A percentile compares a stretch with the other conserved stretches of the same genome.
Conservation (phyloP, 2,113 vertebrate species). For the Eretmochelys imbricata region DNA sequence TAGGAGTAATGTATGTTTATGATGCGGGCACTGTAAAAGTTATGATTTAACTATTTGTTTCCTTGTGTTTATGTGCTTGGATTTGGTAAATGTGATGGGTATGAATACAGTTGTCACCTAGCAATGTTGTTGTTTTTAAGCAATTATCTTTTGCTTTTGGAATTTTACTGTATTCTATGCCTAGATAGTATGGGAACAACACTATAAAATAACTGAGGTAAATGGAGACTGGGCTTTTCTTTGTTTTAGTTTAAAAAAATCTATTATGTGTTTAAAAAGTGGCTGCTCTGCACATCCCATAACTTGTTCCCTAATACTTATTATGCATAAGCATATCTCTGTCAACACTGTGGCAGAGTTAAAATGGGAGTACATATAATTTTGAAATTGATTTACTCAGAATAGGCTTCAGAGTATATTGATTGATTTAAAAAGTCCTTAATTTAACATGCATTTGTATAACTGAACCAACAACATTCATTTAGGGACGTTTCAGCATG, state of each 20-base stretch:
- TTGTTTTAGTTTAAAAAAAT: neutral
- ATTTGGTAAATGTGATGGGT: neutral
- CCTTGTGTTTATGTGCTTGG: neutral
- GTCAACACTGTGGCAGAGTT: neutral
- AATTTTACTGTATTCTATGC: neutral
- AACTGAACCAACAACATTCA: neutral
- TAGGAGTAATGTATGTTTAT: neutral
- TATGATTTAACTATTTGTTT: neutral
- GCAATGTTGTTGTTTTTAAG: neutral
- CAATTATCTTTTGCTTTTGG: neutral
- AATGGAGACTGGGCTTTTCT: neutral
- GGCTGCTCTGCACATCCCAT: neutral
- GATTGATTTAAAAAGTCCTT: neutral
- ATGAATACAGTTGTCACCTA: neutral
- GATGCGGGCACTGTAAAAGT: neutral
- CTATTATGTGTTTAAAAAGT: fast-evolving
- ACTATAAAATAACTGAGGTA: neutral
- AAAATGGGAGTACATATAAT: neutral
- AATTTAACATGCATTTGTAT: neutral
- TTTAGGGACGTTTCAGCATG: neutral
- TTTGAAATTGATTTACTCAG: neutral
- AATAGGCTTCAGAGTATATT: neutral
- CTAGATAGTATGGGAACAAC: neutral
- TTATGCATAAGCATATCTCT: neutral
- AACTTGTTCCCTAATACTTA: neutral